Conservation (phyloP, 2,113 vertebrate genomes). For the Rhea americana region DNA sequence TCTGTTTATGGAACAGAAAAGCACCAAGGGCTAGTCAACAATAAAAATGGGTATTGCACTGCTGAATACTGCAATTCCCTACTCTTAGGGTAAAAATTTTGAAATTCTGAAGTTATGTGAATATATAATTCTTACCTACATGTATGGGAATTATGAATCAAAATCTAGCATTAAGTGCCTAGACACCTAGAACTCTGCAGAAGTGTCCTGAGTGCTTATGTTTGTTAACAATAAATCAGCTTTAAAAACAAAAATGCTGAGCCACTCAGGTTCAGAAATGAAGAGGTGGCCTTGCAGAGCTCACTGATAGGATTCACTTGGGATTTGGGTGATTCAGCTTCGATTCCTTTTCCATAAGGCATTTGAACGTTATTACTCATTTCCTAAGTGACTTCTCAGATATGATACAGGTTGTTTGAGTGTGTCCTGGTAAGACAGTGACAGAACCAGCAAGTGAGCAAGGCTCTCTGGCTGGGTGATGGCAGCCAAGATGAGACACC, state of each 20-base stretch:
- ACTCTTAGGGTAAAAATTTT: neutral
- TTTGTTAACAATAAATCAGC: neutral
- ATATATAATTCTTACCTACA: neutral
- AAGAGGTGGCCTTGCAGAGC: neutral
- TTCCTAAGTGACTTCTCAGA: neutral
- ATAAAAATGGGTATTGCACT: neutral
- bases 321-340: neutral
- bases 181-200: neutral
- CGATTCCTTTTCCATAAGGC: neutral
- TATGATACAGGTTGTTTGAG: neutral
- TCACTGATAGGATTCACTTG: neutral
- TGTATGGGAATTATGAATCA: neutral
- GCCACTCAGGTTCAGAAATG: neutral
- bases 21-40: neutral
- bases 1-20: neutral
- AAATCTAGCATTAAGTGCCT: neutral
- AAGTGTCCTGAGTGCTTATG: neutral
- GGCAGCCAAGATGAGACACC: neutral
- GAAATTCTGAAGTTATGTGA: neutral
- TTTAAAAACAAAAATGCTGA: neutral
- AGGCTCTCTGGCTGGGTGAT: neutral
- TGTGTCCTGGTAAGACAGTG: neutral
- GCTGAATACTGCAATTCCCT: neutral
- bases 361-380: neutral
- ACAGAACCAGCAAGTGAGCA: accelerated